These are phyloP conservation scores for Tipula vernalis DNA, from an alignment of 2,888 invertebrate genomes.

Conservation along the genomic window DNA sequence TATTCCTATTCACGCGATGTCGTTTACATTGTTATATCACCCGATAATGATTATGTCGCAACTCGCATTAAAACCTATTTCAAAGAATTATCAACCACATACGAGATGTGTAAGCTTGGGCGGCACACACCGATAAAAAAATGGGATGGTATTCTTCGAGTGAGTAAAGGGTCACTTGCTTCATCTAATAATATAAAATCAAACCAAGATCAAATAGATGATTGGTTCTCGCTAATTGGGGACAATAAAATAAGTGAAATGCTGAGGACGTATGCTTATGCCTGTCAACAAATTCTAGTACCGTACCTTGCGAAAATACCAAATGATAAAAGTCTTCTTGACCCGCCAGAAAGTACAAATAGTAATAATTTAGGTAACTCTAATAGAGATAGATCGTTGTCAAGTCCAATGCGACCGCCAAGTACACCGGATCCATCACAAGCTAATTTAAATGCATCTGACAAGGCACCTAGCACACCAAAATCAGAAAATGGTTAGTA, in stretches of 20 bases:
- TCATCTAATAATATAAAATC: slow-evolving; percentile 23
- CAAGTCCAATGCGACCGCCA: slow-evolving; percentile 45
- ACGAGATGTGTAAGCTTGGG: slow-evolving; percentile 90
- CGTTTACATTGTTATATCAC: slow-evolving; percentile 87
- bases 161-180: slow-evolving; percentile 41
- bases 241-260: slow-evolving; percentile 70
- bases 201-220: slow-evolving; percentile 53
- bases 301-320: slow-evolving; percentile 64
- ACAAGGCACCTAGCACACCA: slow-evolving; percentile 43
- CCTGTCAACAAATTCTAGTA: slow-evolving; percentile 60
- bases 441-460: slow-evolving; percentile 20
- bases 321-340: slow-evolving; percentile 58
- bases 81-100: slow-evolving; percentile 82
- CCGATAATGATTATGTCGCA: slow-evolving; percentile 76
- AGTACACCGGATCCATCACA: slow-evolving; percentile 27
- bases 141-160: slow-evolving; percentile 77
- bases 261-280: slow-evolving; percentile 73
- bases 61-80: slow-evolving; percentile 75
- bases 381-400: slow-evolving; percentile 32
- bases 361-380: slow-evolving; percentile 15
- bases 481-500: slow-evolving; percentile 34
- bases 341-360: slow-evolving; percentile 41
- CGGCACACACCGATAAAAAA: slow-evolving; percentile 82
- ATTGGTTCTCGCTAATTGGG: slow-evolving; percentile 78
- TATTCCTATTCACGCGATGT: slow-evolving; percentile 91